These are phyloP conservation scores for Mesitornis unicolor DNA, from an alignment of 2,113 vertebrate genomes.

Conservation along the genomic window DNA sequence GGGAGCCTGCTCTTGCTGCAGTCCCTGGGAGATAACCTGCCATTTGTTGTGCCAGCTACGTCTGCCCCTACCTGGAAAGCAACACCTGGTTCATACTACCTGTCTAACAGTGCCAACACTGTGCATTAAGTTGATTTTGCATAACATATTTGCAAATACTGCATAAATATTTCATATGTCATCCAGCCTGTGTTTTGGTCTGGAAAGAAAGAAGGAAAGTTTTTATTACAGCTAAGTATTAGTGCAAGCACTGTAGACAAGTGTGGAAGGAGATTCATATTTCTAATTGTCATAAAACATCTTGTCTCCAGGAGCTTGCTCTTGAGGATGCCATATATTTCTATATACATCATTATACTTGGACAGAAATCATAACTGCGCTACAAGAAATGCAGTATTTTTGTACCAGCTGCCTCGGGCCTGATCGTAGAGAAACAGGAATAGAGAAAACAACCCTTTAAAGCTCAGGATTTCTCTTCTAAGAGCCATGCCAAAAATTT, in stretches of 20 bases:
- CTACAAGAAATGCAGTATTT: not conserved
- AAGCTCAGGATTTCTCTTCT: not conserved
- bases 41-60: not conserved
- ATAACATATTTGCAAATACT: not conserved
- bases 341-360: not conserved
- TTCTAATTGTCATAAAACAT: not conserved
- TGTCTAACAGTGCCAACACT: not conserved
- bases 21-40: not conserved
- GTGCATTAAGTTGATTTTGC: not conserved
- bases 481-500: not conserved
- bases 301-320: not conserved
- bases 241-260: not conserved
- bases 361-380: not conserved
- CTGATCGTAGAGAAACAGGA: not conserved
- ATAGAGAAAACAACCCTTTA: not conserved
- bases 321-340: not conserved
- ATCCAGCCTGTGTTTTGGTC: not conserved
- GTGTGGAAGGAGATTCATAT: not conserved
- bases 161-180: not conserved
- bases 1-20: not conserved
- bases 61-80: not conserved
- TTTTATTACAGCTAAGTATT: not conserved
- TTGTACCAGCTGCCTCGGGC: not conserved
- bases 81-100: not conserved
- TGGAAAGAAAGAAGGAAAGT: not conserved